Conservation (phyloP, 2,113 vertebrate species). For the Podarcis muralis region DNA sequence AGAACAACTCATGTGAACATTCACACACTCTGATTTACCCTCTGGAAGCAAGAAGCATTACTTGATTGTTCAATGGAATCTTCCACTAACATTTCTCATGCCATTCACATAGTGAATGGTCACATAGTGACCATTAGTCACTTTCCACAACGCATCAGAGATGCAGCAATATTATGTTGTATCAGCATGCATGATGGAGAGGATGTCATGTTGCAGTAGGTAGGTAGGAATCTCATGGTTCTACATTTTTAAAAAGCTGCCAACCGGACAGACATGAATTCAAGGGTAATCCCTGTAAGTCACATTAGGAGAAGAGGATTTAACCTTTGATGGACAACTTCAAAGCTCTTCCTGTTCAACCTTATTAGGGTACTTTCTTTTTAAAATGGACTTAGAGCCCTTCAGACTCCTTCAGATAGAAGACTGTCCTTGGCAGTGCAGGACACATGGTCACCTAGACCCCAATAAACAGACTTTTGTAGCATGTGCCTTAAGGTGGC, state of each 20-base stretch:
- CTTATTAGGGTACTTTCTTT: not conserved
- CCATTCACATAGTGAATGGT: slow-evolving; percentile 12
- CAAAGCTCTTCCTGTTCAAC: no score
- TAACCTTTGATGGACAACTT: no score
- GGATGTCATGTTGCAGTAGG: slow-evolving; percentile 42
- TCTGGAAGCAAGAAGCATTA: no score
- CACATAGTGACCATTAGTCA: slow-evolving; percentile 49
- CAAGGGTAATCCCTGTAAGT: not conserved
- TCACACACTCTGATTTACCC: no score
- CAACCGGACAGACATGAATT: not conserved
- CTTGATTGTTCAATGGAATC: slow-evolving; percentile 37
- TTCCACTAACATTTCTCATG: slow-evolving; percentile 47
- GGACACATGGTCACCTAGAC: not conserved
- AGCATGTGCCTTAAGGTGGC: not conserved
- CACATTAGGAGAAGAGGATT: not conserved
- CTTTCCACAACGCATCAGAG: slow-evolving; percentile 38
- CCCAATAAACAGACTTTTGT: not conserved
- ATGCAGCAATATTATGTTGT: slow-evolving; percentile 50
- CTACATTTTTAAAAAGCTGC: slow-evolving; percentile 26
- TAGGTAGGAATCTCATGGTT: slow-evolving; percentile 13
- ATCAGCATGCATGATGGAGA: slow-evolving; percentile 52
- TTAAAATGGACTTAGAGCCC: not conserved
- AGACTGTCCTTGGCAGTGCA: not conserved
- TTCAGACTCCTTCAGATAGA: not conserved
- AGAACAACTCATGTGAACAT: no score